phyloP scores from a whole-genome alignment of 2,888 invertebrate species.

The Aphodius granarius region DNA sequence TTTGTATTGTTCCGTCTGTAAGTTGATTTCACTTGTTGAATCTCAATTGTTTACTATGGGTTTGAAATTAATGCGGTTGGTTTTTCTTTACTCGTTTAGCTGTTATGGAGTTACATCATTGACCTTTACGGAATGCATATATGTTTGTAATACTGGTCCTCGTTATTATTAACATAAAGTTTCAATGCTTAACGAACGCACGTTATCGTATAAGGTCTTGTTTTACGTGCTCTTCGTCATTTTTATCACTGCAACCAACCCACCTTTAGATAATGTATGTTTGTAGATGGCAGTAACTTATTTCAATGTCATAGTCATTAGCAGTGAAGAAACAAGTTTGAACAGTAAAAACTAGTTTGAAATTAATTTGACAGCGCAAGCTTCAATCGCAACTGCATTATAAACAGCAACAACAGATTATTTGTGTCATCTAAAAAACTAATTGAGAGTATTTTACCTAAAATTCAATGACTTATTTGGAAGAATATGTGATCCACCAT shows the following conservation, averaged over 20 bases:
- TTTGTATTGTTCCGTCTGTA: not conserved
- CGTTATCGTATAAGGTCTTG: not conserved
- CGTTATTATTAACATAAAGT: not conserved
- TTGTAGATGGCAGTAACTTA: not conserved
- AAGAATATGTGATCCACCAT: no score
- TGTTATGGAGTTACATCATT: not conserved
- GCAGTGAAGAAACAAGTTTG: no score
- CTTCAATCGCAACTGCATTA: no score
- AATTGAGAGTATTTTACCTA: no score
- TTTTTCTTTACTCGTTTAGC: not conserved
- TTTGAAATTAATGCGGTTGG: not conserved
- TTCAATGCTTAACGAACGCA: not conserved
- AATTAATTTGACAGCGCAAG: no score
- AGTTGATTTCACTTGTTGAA: not conserved
- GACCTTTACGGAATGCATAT: not conserved
- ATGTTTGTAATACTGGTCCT: not conserved
- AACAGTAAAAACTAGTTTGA: no score
- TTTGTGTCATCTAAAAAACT: no score
- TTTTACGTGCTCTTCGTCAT: not conserved
- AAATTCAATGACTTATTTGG: no score
- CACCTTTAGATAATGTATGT: not conserved
- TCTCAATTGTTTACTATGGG: not conserved
- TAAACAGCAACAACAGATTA: no score
- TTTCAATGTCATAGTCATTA: not conserved
- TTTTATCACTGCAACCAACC: no score